Conservation (phyloP, 2,113 vertebrate species). For the Xenopus borealis region DNA sequence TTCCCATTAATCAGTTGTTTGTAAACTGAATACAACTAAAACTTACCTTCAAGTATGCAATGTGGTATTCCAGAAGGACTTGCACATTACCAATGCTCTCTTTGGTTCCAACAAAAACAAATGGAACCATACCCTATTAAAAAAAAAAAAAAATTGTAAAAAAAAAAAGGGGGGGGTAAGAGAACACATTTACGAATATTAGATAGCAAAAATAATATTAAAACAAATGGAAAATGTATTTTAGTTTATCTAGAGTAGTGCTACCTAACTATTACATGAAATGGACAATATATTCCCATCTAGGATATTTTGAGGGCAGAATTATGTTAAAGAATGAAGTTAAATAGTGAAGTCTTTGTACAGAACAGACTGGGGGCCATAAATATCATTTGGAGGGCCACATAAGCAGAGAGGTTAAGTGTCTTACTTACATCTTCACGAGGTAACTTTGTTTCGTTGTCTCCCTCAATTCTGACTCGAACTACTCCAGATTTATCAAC, state of each 20-base stretch:
- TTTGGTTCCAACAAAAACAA: slow-evolving; percentile 96
- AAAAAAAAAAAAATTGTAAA: background rate
- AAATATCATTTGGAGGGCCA: too few species aligned
- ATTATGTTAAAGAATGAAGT: too few species aligned
- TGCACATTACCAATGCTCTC: slow-evolving; percentile 95
- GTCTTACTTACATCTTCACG: slow-evolving; percentile 72
- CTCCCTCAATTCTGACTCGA: slow-evolving; percentile 80
- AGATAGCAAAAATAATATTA: too few species aligned
- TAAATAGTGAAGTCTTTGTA: too few species aligned
- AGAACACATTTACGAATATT: background rate
- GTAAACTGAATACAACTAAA: background rate
- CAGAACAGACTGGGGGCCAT: too few species aligned
- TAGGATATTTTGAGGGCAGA: too few species aligned
- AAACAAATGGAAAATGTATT: too few species aligned
- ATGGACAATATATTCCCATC: too few species aligned
- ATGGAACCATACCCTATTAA: slow-evolving; percentile 96
- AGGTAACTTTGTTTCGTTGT: slow-evolving; percentile 78
- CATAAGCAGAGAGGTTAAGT: too few species aligned
- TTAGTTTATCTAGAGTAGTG: too few species aligned
- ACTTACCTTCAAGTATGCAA: slow-evolving; percentile 92
- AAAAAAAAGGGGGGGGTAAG: background rate
- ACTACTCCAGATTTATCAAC: slow-evolving; percentile 83
- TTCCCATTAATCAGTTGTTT: background rate
- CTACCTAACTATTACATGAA: too few species aligned
- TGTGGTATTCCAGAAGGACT: slow-evolving; percentile 94